Base-by-base conservation (phyloP, 2,888 invertebrate genomes). In the Ochropleura leucogaster region DNA sequence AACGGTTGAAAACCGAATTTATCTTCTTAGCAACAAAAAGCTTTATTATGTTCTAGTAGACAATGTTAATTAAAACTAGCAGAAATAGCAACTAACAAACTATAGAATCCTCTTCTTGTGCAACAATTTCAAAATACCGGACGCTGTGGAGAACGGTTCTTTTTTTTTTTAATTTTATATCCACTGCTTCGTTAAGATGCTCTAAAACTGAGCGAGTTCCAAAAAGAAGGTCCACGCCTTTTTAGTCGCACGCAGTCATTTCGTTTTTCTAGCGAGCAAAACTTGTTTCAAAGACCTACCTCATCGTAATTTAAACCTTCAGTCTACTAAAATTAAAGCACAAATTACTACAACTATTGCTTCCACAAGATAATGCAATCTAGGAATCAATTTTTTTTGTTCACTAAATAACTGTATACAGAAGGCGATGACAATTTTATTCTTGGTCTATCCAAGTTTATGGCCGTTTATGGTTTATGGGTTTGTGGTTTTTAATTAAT, bases 141-240 rank as follows among this genome's bases (percentile, higher is more conserved):
- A 73, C 75, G 69, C 65, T 40, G 64, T 71, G 60, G 42, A 49
- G 78, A 51, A 55, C 18, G 44, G 63, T 72, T 60, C 63, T 82
- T 83, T 83, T 84, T 83, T 83, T 75, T 77, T 60, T 51, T 59
- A 51, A 75, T 66, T 79, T 85, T 87, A 86, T 85, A 73, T 74
- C 74, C 70, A 71, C 66, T 63, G 82, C 85, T 89, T 89, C 88
- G 87, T 90, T 89, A 92, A 90, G 89, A 91, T 81, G 81, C 81
- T 88, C 84, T 87, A 87, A 89, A 88, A 89, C 88, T 85, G 78
- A 82, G 68, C 78, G 71, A 57, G 57, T 72, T 69, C 82, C 77
- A 89, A 89, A 87, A 88, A 84, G 76, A 76, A 66, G 65, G 12
- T 80, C 62, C 66, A 60, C 73, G 55, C 76, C 65, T 83, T 84